A percentile compares a stretch with the other conserved stretches of the same genome.
Evolutionary conservation across 1,140 invertebrate species (phyloP).

Genomic region (Condylostylus longicornis): DNA sequence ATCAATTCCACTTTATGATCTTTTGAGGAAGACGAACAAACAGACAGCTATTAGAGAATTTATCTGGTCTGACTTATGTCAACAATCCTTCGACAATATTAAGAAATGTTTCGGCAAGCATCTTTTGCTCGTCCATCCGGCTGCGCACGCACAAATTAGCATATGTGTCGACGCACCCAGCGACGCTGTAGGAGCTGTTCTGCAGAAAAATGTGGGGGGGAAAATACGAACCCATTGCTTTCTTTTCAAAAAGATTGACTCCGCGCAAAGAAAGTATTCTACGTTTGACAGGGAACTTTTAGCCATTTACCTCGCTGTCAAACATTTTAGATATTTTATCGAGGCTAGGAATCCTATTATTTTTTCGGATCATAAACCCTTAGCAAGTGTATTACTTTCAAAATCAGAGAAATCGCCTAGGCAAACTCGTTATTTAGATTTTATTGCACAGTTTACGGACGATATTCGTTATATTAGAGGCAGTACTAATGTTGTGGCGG

Average conservation of each 20-base stretch:
- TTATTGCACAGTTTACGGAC: too few species aligned
- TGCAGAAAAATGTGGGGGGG: slow-evolving; percentile 10
- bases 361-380: slow-evolving; percentile 22
- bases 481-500: neutral
- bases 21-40: too few species aligned
- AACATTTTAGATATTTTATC: neutral
- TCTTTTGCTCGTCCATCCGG: slow-evolving; percentile 14
- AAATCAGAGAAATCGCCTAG: slow-evolving; percentile 29
- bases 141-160: too few species aligned
- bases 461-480: slow-evolving; percentile 10
- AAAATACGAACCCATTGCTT: slow-evolving; percentile 2
- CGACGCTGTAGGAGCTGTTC: slow-evolving; percentile 11
- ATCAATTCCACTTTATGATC: too few species aligned
- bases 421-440: too few species aligned
- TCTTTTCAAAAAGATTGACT: slow-evolving; percentile 1
- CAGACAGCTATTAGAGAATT: too few species aligned
- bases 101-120: too few species aligned
- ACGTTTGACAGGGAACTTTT: slow-evolving; percentile 26
- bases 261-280: neutral
- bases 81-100: too few species aligned
- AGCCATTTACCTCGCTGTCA: neutral
- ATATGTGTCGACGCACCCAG: slow-evolving; percentile 19
- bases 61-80: too few species aligned
- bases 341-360: neutral
- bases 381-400: slow-evolving; percentile 30